These are phyloP conservation scores for Dioctria rufipes DNA, from an alignment of 2,888 invertebrate genomes.

Conservation along the genomic window DNA sequence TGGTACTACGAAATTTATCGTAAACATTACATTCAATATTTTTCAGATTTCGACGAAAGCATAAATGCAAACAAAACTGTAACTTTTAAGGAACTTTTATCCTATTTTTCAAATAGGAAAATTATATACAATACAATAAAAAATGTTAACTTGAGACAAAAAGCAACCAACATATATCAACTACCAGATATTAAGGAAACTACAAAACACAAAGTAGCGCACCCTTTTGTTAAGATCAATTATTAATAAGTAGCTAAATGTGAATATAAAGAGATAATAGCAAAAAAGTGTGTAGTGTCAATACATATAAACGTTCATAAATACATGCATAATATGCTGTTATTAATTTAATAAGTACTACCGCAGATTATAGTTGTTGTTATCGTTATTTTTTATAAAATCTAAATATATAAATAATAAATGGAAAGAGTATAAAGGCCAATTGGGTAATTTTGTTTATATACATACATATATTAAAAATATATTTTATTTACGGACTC, in stretches of 20 bases:
- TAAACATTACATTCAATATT: too few relatives aligned
- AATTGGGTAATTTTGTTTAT: constrained; percentile 10
- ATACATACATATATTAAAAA: constrained; percentile 18
- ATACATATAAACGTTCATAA: not conserved
- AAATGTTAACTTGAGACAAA: constrained; percentile 20
- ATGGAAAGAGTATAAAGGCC: not conserved
- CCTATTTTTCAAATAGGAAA: too few relatives aligned
- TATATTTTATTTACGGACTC: constrained; percentile 45
- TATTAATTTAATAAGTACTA: constrained; percentile 23
- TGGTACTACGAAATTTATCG: too few relatives aligned
- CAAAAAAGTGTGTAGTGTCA: constrained; percentile 7
- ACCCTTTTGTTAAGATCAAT: constrained; percentile 6
- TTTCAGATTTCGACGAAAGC: too few relatives aligned
- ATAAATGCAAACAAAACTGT: too few relatives aligned
- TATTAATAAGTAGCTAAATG: constrained; percentile 24
- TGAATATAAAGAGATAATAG: constrained; percentile 11
- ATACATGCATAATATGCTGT: not conserved
- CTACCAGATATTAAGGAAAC: constrained; percentile 12
- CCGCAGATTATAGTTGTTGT: constrained; percentile 51
- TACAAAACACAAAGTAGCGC: constrained; percentile 18
- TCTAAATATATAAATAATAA: constrained; percentile 12
- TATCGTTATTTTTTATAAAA: constrained; percentile 54
- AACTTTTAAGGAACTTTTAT: too few relatives aligned
- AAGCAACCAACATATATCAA: constrained; percentile 14
- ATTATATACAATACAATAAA: constrained; percentile 12